A percentile compares a stretch with the other conserved stretches of the same genome.
Evolutionary conservation across 1,140 invertebrate species (phyloP).

Genomic region (Lepidurus couesii): DNA sequence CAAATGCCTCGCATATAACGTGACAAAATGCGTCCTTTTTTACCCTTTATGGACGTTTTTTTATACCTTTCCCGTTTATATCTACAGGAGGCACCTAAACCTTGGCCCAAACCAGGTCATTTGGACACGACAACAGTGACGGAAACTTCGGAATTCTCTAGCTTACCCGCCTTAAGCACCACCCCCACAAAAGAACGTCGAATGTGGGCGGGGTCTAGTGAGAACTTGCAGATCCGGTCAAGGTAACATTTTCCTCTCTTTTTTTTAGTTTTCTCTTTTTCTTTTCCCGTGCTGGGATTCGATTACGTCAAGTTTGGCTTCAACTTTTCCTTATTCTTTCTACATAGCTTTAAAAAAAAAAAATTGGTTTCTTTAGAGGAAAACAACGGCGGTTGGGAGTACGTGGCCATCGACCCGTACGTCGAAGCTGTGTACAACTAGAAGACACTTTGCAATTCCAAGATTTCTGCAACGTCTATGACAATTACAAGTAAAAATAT

Average conservation of each 20-base stretch:
- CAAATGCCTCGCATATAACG: too few relatives aligned
- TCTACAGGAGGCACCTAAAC: not conserved
- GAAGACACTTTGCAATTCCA: not conserved
- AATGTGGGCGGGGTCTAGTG: not conserved
- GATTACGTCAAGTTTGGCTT: not conserved
- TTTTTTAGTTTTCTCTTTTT: not conserved
- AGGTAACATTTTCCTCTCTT: not conserved
- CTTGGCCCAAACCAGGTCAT: not conserved
- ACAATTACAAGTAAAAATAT: not conserved
- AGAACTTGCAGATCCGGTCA: not conserved
- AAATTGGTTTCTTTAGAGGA: not conserved
- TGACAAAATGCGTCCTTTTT: too few relatives aligned
- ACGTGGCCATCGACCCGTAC: slow-evolving; percentile 20
- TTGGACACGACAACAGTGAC: not conserved
- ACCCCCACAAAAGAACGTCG: not conserved
- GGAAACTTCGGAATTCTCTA: not conserved
- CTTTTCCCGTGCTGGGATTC: not conserved
- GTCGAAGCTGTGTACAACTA: not conserved
- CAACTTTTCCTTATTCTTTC: not conserved
- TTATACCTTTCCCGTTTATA: not conserved
- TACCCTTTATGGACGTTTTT: too few relatives aligned
- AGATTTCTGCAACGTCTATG: not conserved
- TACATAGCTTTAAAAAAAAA: not conserved
- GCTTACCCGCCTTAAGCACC: not conserved
- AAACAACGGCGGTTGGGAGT: not conserved